Evolutionary conservation across 2,888 invertebrate genomes (phyloP).

Genomic region (Bellardia bayeri): DNA sequence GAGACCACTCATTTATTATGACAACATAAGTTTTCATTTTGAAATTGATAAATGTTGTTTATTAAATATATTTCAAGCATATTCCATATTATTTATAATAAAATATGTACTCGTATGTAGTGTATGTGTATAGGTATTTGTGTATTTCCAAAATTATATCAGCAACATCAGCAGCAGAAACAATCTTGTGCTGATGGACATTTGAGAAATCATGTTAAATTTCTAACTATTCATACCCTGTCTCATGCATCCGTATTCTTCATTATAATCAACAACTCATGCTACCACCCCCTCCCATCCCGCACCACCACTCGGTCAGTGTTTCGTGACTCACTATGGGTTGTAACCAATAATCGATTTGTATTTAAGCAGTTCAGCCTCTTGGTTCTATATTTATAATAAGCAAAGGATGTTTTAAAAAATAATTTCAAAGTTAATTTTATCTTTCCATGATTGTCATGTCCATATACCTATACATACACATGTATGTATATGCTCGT

Average conservation of each 20-base stretch:
- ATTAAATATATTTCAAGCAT: constrained; percentile 56
- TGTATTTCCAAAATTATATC: not conserved
- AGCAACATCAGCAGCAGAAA: not conserved
- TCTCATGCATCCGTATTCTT: not conserved
- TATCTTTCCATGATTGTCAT: too few species aligned
- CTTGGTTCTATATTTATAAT: not conserved
- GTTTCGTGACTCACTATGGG: constrained; percentile 15
- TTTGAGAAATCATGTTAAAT: constrained; percentile 1
- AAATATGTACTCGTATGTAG: not conserved
- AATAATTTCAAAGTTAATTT: too few species aligned
- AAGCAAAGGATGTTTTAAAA: not conserved
- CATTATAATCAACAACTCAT: constrained; percentile 26
- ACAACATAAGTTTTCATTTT: constrained; percentile 48
- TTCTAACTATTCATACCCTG: not conserved
- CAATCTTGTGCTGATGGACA: constrained; percentile 23
- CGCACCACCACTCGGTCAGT: constrained; percentile 1
- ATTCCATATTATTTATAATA: constrained; percentile 32
- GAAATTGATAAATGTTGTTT: constrained; percentile 63
- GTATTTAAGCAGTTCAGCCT: not conserved
- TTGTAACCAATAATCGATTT: constrained; percentile 46
- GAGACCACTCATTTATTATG: constrained; percentile 30
- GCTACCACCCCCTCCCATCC: not conserved
- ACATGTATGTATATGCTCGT: too few species aligned
- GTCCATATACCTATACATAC: too few species aligned
- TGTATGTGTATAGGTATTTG: not conserved